Base-by-base conservation (phyloP, 2,888 invertebrate species). In the Diogma glabrata region DNA sequence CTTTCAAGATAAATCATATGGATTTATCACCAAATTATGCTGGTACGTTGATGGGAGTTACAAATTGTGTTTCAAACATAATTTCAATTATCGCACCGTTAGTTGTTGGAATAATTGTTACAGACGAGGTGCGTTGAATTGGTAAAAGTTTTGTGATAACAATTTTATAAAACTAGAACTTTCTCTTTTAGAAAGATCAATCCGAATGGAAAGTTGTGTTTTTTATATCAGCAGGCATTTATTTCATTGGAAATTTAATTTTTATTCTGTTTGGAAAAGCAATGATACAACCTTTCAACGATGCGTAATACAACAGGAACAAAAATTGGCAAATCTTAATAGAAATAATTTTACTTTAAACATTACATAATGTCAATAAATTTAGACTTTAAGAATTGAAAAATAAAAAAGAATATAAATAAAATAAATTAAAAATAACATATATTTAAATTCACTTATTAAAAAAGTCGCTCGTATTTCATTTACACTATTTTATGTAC, bases 201-300 rank as follows among this genome's bases (percentile, higher is more conserved):
- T 53, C 63, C 3, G 78, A 82, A 60, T 87, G 87, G 87, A 73
- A 76, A 47, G 74, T 74, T 49, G 79, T 84, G 23, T 87, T 86
- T 66, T 78, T 80, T 63, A 69, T 82, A 12, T 76, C 85, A 1
- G 76, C 83, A 3, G 75, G 70, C 22, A 70, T 84, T 26, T 84
- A 84, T 60, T 73, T 82, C 56, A 63, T 77, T 46, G 77, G 81
- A 20, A 81, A 81, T 60, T 63, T 80, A 16, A 72, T 82, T 59
- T 87, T 82, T 63, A 60, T 82, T 7, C 62, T 81, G 12, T 84
- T 82, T 63, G 78, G 79, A 9, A 76, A 77, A 47, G 78, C 78
- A 1, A 70, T 78, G 55, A 70, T 73, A 1, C 87, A 87, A 60
- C 65, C 73, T 0, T 88, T 75, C 75, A 72, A 75, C 12, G 26